These are phyloP conservation scores for Chydorus sphaericus DNA, from an alignment of 2,888 invertebrate species.

Conservation along the genomic window DNA sequence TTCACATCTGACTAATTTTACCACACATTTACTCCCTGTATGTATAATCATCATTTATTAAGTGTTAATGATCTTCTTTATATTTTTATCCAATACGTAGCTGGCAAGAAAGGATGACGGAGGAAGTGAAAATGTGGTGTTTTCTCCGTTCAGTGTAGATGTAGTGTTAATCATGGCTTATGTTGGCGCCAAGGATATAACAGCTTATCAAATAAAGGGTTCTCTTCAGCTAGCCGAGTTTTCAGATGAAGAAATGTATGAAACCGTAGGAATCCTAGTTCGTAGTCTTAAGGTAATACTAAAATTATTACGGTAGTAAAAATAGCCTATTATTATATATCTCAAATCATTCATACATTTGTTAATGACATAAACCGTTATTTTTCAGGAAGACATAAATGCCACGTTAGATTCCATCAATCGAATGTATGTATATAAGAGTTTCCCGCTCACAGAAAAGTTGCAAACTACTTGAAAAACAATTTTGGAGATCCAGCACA, in stretches of 20 bases:
- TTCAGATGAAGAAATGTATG: not conserved
- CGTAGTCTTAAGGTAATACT: not conserved
- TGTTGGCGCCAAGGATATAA: conserved; percentile 28
- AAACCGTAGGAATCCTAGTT: not conserved
- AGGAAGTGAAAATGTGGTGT: conserved; percentile 23
- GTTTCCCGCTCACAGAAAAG: conserved; percentile 32
- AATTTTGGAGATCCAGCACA: too few species aligned
- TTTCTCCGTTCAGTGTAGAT: conserved; percentile 30
- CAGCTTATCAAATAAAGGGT: conserved; percentile 19
- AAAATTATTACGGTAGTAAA: not conserved
- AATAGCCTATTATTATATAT: not conserved
- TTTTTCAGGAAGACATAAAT: conserved; percentile 12
- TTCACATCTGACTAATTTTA: not conserved
- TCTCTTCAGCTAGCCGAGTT: not conserved
- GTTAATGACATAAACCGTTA: too few species aligned
- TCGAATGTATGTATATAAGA: conserved; percentile 47
- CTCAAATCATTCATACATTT: not conserved
- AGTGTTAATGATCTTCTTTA: too few species aligned
- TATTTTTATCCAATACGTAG: too few species aligned
- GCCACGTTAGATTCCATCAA: conserved; percentile 53
- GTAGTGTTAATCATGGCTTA: conserved; percentile 30
- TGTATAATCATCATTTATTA: not conserved
- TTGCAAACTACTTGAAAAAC: too few species aligned
- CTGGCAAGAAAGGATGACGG: not conserved
- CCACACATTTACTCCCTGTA: not conserved